Conservation (phyloP, 2,888 invertebrate genomes). For the Plebejus argus region DNA sequence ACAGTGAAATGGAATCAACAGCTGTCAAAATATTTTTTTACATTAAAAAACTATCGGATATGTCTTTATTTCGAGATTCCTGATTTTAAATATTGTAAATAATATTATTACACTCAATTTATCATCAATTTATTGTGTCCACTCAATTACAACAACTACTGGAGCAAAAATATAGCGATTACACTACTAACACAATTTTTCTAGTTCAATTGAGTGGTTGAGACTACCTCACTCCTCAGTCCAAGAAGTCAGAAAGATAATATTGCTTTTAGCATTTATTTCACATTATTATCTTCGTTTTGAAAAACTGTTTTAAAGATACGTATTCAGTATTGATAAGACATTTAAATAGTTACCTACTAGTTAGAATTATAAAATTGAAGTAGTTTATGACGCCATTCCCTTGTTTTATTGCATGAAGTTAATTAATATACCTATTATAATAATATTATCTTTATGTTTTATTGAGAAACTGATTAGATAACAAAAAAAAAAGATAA, state of each 20-base stretch:
- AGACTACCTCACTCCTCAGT: not conserved
- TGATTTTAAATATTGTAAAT: not conserved
- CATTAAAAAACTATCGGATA: not conserved
- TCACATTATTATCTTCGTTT: not conserved
- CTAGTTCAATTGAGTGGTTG: not conserved
- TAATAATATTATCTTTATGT: too few relatives aligned
- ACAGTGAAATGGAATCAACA: not conserved
- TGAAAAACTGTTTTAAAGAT: constrained; percentile 3
- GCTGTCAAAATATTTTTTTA: not conserved
- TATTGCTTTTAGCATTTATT: not conserved
- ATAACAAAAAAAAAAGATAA: constrained; percentile 1
- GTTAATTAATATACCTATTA: too few relatives aligned
- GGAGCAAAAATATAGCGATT: not conserved
- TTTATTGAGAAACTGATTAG: not conserved
- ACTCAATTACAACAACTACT: not conserved
- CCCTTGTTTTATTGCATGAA: constrained; percentile 9
- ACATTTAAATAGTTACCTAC: too few relatives aligned
- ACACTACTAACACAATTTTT: not conserved
- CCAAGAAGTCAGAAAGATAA: not conserved
- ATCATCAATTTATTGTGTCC: not conserved
- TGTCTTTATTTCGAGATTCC: not conserved
- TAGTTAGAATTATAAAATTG: not conserved
- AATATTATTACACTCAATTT: too few relatives aligned
- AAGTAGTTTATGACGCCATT: not conserved
- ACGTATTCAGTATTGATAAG: constrained; percentile 11